These are phyloP conservation scores for Dinocampus coccinellae DNA, from an alignment of 2,888 invertebrate species.

Conservation along the genomic window DNA sequence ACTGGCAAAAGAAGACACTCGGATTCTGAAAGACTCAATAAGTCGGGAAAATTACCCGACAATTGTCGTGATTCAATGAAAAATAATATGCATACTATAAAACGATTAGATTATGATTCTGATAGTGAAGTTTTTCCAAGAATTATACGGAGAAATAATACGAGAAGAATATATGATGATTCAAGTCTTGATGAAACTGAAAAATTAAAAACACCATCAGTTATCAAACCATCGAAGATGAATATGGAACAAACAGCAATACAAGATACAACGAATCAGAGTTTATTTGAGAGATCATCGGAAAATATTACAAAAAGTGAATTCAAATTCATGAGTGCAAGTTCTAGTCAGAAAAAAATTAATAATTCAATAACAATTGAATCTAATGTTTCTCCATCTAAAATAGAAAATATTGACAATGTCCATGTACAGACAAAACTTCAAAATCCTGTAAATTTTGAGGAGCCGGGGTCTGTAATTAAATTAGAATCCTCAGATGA, in stretches of 20 bases:
- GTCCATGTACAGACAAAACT: conserved; percentile 7
- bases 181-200: conserved; percentile 21
- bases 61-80: not conserved
- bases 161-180: not conserved
- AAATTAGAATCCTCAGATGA: conserved; percentile 65
- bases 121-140: conserved; percentile 30
- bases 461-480: conserved; percentile 52
- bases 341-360: conserved; percentile 21
- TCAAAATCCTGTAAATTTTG: conserved; percentile 25
- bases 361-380: not conserved
- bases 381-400: not conserved
- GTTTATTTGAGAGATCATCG: not conserved
- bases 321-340: conserved; percentile 13
- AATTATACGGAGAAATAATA: not conserved
- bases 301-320: conserved; percentile 18
- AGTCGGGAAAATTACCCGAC: not conserved
- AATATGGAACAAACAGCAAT: not conserved
- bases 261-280: not conserved
- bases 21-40: conserved; percentile 24
- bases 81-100: not conserved
- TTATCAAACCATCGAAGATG: not conserved
- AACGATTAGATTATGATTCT: conserved; percentile 28
- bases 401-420: conserved; percentile 4
- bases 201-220: conserved; percentile 3
- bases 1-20: conserved; percentile 30